phyloP scores from a whole-genome alignment of 2,797 vertebrate genomes.

The Neosilurus hyrtlii region DNA sequence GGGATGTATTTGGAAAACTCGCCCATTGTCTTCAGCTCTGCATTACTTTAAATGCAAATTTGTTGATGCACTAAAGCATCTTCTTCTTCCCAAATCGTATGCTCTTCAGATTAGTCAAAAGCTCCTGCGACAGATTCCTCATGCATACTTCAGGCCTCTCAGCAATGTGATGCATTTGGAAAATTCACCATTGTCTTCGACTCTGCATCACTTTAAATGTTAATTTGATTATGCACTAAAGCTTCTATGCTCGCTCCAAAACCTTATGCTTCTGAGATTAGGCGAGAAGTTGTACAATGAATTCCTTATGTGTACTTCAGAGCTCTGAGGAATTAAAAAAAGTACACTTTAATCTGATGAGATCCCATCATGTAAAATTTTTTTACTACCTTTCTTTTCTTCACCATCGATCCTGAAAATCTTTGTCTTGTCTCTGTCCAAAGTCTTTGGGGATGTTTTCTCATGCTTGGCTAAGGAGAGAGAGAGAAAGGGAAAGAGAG shows the following conservation, averaged over 20 bases:
- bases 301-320: slow-evolving; percentile 32
- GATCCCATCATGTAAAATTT: slow-evolving; percentile 69
- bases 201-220: slow-evolving; percentile 32
- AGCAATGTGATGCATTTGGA: slow-evolving; percentile 54
- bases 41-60: slow-evolving; percentile 31
- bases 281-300: slow-evolving; percentile 17
- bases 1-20: slow-evolving; percentile 8
- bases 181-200: slow-evolving; percentile 26
- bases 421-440: slow-evolving; percentile 68
- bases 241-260: slow-evolving; percentile 14
- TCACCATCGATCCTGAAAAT: slow-evolving; percentile 74
- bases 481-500: slow-evolving; percentile 38
- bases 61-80: slow-evolving; percentile 29
- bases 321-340: slow-evolving; percentile 61
- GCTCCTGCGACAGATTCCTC: slow-evolving; percentile 14
- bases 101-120: slow-evolving; percentile 30
- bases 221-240: slow-evolving; percentile 39
- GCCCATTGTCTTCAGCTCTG: slow-evolving; percentile 11
- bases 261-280: slow-evolving; percentile 31
- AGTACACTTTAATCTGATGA: slow-evolving; percentile 68
- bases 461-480: slow-evolving; percentile 25
- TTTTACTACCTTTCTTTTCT: slow-evolving; percentile 72
- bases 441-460: slow-evolving; percentile 68
- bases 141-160: slow-evolving; percentile 35
- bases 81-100: slow-evolving; percentile 25